A percentile compares a stretch with the other conserved stretches of the same genome.
These are phyloP conservation scores for Tangara arthus DNA, from an alignment of 2,797 vertebrate genomes.

Conservation along the genomic window DNA sequence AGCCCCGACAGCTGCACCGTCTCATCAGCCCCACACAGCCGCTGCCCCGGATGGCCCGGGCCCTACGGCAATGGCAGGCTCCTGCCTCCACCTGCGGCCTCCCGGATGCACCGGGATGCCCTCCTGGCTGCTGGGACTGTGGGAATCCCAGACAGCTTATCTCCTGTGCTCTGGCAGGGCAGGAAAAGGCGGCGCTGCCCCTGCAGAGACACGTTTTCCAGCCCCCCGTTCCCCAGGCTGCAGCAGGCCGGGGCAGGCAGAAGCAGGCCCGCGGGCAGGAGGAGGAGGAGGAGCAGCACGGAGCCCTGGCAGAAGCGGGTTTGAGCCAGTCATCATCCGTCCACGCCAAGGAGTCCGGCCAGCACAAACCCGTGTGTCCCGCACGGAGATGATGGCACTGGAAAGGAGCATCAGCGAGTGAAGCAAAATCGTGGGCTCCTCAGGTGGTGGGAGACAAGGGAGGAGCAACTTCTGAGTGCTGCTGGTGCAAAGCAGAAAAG, in stretches of 20 bases:
- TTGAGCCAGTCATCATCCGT: not conserved
- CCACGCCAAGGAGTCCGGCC: rapidly evolving
- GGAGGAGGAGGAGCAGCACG: not conserved
- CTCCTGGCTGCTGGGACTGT: not conserved
- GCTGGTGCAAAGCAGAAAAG: not conserved
- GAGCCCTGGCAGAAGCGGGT: not conserved
- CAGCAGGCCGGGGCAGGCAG: not conserved
- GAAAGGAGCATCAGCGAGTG: not conserved
- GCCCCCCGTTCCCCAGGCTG: not conserved
- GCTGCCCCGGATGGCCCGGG: not conserved
- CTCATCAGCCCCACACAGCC: not conserved
- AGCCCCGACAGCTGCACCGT: not conserved
- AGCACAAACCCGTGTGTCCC: rapidly evolving
- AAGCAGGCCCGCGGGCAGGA: not conserved
- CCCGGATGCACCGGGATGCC: not conserved
- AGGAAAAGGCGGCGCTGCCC: not conserved
- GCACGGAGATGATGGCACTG: rapidly evolving
- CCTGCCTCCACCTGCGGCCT: not conserved
- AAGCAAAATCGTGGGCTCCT: not conserved
- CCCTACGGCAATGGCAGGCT: not conserved
- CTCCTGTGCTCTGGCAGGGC: not conserved
- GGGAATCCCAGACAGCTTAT: not conserved
- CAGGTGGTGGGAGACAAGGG: not conserved
- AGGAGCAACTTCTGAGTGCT: not conserved
- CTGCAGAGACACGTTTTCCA: not conserved